Evolutionary conservation across 1,140 invertebrate species (phyloP).

Genomic region (Tribolium castaneum): DNA sequence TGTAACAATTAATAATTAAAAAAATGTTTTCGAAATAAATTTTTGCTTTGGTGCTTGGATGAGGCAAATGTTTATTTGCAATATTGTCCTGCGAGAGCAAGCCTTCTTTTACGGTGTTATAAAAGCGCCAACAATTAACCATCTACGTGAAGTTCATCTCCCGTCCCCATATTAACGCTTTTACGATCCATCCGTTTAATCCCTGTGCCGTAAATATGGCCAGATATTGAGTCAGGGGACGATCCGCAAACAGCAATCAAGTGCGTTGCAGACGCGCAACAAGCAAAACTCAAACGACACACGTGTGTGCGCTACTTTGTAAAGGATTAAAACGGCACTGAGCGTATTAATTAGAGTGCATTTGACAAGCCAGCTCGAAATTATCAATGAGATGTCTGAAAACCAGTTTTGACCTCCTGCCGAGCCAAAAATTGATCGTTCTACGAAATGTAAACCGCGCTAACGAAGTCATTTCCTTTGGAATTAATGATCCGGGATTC

Average conservation of each 20-base stretch:
- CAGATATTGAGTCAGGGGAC: neutral
- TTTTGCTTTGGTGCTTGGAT: too few species aligned
- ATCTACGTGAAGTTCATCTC: neutral
- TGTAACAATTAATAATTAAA: too few species aligned
- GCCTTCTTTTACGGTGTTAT: conserved; percentile 1
- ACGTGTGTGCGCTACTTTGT: conserved; percentile 11
- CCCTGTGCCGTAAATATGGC: conserved; percentile 3
- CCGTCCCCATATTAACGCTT: conserved; percentile 9
- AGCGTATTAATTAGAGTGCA: conserved; percentile 29
- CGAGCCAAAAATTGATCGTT: conserved; percentile 20
- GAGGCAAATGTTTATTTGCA: neutral
- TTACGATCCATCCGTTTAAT: conserved; percentile 22
- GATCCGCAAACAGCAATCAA: conserved; percentile 13
- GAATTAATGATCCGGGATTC: conserved; percentile 33
- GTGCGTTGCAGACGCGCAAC: neutral
- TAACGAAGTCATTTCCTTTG: conserved; percentile 32
- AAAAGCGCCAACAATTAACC: neutral
- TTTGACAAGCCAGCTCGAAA: neutral
- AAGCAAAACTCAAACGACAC: conserved; percentile 14
- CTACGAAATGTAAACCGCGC: conserved; percentile 29
- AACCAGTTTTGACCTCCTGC: conserved; percentile 11
- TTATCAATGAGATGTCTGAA: neutral
- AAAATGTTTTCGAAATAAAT: too few species aligned
- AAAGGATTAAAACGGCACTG: conserved; percentile 3
- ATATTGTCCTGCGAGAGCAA: neutral